Percentiles rank a stretch among this genome's conserved stretches.
Evolutionary conservation across 2,113 vertebrate genomes (phyloP).

Genomic region (Mellivora capensis): DNA sequence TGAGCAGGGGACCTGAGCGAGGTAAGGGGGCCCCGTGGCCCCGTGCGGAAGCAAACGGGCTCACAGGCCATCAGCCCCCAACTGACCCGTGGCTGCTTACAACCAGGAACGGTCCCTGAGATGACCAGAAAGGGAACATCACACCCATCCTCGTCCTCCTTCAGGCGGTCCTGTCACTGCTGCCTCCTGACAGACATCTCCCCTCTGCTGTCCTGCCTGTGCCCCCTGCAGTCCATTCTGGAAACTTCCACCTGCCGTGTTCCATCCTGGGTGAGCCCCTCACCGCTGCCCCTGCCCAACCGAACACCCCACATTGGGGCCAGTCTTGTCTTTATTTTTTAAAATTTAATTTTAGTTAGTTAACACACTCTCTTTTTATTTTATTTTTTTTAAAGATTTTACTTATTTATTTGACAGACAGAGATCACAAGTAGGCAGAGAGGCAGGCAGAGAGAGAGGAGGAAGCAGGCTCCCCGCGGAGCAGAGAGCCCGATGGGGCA

Average conservation of each 20-base stretch:
- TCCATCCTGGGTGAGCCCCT: not conserved
- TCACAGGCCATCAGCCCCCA: not conserved
- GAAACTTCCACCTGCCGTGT: not conserved
- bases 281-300: not conserved
- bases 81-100: not conserved
- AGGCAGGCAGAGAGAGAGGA: too few relatives aligned
- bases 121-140: not conserved
- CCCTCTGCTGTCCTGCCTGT: not conserved
- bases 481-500: too few relatives aligned
- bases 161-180: too few relatives aligned
- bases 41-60: not conserved
- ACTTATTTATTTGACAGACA: too few relatives aligned
- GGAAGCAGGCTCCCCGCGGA: too few relatives aligned
- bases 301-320: not conserved
- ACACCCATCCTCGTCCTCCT: not conserved
- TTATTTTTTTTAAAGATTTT: too few relatives aligned
- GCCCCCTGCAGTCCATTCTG: not conserved
- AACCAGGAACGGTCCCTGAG: not conserved
- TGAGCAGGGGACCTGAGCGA: not conserved
- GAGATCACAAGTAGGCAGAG: too few relatives aligned
- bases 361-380: not conserved
- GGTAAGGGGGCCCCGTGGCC: too few relatives aligned
- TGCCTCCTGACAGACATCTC: not conserved
- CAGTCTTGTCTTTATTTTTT: not conserved
- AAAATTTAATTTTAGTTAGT: not conserved